phyloP scores from a whole-genome alignment of 2,113 vertebrate genomes.

The Lepisosteus oculatus region DNA sequence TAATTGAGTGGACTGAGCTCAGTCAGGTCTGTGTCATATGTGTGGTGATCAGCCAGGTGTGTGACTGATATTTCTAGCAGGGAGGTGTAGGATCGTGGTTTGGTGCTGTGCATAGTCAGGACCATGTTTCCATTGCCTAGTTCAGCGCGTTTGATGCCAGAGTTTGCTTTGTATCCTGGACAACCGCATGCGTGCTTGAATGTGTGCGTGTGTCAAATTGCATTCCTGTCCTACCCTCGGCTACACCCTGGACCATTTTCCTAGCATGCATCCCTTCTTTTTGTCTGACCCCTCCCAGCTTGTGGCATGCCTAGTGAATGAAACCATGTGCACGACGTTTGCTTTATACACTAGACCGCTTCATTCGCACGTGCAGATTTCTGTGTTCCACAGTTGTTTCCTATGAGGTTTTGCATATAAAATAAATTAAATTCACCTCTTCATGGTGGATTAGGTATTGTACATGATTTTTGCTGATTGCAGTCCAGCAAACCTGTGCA shows the following conservation, averaged over 20 bases:
- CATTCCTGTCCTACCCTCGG: not conserved
- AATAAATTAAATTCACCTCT: no score
- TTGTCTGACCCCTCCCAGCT: not conserved
- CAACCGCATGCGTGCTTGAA: not conserved
- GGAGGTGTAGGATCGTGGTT: no score
- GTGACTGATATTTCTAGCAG: no score
- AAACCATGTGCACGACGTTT: conserved; percentile 26
- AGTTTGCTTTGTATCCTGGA: conserved; percentile 11
- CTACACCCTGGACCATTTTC: not conserved
- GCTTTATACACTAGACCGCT: conserved; percentile 32
- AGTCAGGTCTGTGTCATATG: no score
- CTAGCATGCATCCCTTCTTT: not conserved
- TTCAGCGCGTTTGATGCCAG: not conserved
- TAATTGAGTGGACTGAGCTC: no score
- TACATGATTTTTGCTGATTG: not conserved
- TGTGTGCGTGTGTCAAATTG: not conserved
- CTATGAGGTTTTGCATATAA: no score
- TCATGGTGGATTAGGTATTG: not conserved
- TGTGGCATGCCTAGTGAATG: conserved; percentile 38
- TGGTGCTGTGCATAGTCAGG: not conserved
- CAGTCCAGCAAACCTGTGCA: conserved; percentile 2
- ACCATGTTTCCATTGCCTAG: not conserved
- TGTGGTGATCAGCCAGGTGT: no score
- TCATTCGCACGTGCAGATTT: conserved; percentile 16
- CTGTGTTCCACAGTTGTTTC: no score